A percentile compares a stretch with the other conserved stretches of the same genome.
Conservation (phyloP, 2,888 invertebrate species). For the Trichopoda pennipes region DNA sequence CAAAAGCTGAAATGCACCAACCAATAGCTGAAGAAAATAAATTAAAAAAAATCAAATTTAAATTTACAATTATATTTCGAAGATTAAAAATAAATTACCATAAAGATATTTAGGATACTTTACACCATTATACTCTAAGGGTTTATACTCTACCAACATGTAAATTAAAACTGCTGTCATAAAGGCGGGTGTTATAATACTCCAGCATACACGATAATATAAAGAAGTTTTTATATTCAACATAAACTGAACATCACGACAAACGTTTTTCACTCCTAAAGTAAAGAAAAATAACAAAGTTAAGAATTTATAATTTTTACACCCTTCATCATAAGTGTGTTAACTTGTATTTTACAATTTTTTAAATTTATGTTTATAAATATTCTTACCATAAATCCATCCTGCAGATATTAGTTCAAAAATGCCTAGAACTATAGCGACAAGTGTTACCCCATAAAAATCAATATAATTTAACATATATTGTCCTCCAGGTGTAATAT, state of each 20-base stretch:
- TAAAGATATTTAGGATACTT: slow-evolving; percentile 84
- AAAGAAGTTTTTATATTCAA: slow-evolving; percentile 84
- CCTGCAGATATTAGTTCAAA: slow-evolving; percentile 86
- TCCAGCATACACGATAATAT: slow-evolving; percentile 92
- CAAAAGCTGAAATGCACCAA: slow-evolving; percentile 82
- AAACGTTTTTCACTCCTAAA: slow-evolving; percentile 84
- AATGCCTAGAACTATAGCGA: slow-evolving; percentile 86
- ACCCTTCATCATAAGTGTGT: no score
- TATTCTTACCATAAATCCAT: slow-evolving; percentile 86
- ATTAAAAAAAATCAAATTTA: slow-evolving; percentile 14
- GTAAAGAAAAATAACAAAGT: neutral
- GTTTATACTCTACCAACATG: slow-evolving; percentile 84
- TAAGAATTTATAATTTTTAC: no score
- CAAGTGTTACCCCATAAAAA: slow-evolving; percentile 87
- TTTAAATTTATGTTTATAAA: no score
- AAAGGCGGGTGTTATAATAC: slow-evolving; percentile 86
- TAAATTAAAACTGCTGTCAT: slow-evolving; percentile 87
- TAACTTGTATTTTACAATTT: no score
- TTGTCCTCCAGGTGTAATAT: slow-evolving; percentile 87
- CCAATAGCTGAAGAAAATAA: slow-evolving; percentile 77
- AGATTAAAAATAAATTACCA: slow-evolving; percentile 79
- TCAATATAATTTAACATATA: slow-evolving; percentile 87
- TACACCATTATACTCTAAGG: slow-evolving; percentile 84
- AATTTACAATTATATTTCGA: slow-evolving; percentile 24
- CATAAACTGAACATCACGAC: slow-evolving; percentile 90